These are phyloP conservation scores for Altica lythri DNA, from an alignment of 2,888 invertebrate genomes.

Conservation along the genomic window DNA sequence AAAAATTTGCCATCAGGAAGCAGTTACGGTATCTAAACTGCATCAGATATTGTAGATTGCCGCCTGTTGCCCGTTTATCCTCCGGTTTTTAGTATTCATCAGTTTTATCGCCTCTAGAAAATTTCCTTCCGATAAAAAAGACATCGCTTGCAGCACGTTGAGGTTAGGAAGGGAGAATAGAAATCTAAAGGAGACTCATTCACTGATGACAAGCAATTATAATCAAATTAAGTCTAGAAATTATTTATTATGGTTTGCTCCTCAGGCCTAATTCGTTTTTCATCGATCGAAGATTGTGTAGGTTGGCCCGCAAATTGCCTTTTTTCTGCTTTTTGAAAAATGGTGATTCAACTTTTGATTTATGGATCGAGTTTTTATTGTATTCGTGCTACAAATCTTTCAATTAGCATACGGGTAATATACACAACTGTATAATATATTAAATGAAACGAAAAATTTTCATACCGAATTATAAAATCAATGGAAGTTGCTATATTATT, in stretches of 20 bases:
- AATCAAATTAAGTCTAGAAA: slow-evolving; percentile 18
- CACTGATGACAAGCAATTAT: slow-evolving; percentile 21
- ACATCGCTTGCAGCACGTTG: neutral
- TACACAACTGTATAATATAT: neutral
- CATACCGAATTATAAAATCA: no score
- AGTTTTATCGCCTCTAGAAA: slow-evolving; percentile 13
- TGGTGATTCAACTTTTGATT: slow-evolving; percentile 7
- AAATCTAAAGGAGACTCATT: slow-evolving; percentile 13
- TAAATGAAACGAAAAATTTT: neutral
- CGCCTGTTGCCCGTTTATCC: slow-evolving; percentile 18
- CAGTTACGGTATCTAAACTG: slow-evolving; percentile 1
- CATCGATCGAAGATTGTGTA: slow-evolving; percentile 13
- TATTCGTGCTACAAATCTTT: neutral
- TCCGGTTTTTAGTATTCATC: slow-evolving; percentile 9
- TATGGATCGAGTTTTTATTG: neutral
- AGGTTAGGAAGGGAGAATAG: slow-evolving; percentile 2
- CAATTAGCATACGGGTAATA: slow-evolving; percentile 1
- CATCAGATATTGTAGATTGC: slow-evolving; percentile 3
- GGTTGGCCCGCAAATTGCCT: neutral
- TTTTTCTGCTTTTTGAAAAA: slow-evolving; percentile 2
- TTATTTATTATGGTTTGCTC: slow-evolving; percentile 21
- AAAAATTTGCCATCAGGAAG: slow-evolving; percentile 4
- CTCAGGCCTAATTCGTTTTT: slow-evolving; percentile 18
- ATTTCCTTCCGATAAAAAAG: neutral
- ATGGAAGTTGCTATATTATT: no score